These are phyloP conservation scores for Apocheima hispidaria DNA, from an alignment of 2,888 invertebrate genomes.

Conservation along the genomic window DNA sequence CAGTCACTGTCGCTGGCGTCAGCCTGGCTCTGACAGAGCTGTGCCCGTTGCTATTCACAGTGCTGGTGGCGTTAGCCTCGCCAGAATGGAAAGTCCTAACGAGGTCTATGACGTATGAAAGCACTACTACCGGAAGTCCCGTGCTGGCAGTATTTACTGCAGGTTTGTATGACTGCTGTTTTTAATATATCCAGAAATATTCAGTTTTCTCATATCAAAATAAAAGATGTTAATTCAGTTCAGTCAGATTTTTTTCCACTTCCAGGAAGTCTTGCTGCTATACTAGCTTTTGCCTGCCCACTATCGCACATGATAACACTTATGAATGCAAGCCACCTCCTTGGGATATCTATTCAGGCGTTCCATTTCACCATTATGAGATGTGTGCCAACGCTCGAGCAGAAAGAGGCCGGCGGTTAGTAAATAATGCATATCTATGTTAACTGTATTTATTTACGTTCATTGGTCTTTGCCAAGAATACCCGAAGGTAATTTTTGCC, in stretches of 20 bases:
- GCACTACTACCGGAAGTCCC: constrained; percentile 87
- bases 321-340: constrained; percentile 85
- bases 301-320: constrained; percentile 87
- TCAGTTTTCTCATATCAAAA: too few relatives aligned
- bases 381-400: constrained; percentile 85
- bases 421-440: constrained; percentile 18
- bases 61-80: constrained; percentile 85
- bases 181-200: neutral
- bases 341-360: constrained; percentile 80
- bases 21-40: constrained; percentile 88
- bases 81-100: constrained; percentile 88
- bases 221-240: neutral
- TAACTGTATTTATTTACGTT: constrained; percentile 14
- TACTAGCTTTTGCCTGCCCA: constrained; percentile 88
- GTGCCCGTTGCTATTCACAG: constrained; percentile 84
- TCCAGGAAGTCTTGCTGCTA: constrained; percentile 87
- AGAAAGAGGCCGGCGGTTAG: constrained; percentile 82
- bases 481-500: constrained; percentile 1
- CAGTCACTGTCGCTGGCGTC: constrained; percentile 86
- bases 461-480: constrained; percentile 16
- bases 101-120: constrained; percentile 86
- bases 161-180: constrained; percentile 63
- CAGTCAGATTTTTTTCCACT: constrained; percentile 28
- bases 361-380: constrained; percentile 81
- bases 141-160: constrained; percentile 88